Base-by-base conservation (phyloP, 2,113 vertebrate species). In the Carassius auratus region DNA sequence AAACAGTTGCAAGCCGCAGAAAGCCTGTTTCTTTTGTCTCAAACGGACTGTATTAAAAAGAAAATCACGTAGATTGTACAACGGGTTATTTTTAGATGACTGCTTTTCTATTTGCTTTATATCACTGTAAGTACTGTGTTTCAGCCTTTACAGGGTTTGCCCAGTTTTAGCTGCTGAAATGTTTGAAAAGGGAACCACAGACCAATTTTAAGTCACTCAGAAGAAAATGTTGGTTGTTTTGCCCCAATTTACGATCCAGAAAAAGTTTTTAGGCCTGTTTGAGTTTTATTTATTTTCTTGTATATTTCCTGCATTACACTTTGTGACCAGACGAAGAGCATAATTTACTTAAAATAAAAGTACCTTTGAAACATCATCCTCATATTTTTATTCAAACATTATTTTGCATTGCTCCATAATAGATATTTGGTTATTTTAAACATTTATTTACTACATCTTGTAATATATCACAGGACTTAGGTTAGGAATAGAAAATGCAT, bases 321-420 rank as follows among this genome's bases (percentile, higher is more conserved):
- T 87, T 90, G 84, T 83, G 84, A 85, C 76, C 45, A 77, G 48
- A 21, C 85, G 50, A 86, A 85, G 73, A 74, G 86, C 50, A 82
- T 78, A 38, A 84, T 62, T 84, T 87, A 64, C 75, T 80, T 76
- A 82, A 62, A 88, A 89, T 90, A 87, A 89, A 89, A 66, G 61
- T 50, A 64, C 81, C 15, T 82, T 84, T 85, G 79, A 82, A 82
- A 71, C 75, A 69, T 85, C 57, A 69, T 26, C 30, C 13, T 73
- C 45, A 38, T 45, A 74, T 48, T 66, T 73, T 78, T 30, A 82
- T 76, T 75, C 57, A 52, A 36, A 2, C 17, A 17, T 84, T 30
- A 33, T 69, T 85, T 80, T 81, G 21, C 45, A 57, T 19, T 17
- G 21, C 10, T 2, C 30, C 45, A 55, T 79, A 14, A 33, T 23